A percentile compares a stretch with the other conserved stretches of the same genome.
These are phyloP conservation scores for Nyctibius bracteatus DNA, from an alignment of 2,113 vertebrate species.

Conservation along the genomic window DNA sequence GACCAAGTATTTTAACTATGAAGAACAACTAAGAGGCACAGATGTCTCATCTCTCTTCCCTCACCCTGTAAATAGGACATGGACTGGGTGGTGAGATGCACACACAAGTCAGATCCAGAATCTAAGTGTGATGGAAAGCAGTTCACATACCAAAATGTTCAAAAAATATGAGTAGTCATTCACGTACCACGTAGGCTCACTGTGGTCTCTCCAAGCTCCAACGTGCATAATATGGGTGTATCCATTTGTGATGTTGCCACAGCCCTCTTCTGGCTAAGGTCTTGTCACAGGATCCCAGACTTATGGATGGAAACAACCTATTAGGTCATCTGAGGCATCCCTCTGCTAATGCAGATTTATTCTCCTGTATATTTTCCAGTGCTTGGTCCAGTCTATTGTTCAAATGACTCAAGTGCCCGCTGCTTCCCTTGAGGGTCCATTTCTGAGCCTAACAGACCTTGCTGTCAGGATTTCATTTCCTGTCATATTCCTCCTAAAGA, in stretches of 20 bases:
- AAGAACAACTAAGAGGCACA: not conserved
- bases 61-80: not conserved
- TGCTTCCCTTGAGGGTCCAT: slow-evolving; percentile 24
- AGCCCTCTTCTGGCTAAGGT: slow-evolving; percentile 1
- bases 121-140: not conserved
- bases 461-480: not conserved
- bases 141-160: not conserved
- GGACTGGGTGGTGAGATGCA: not conserved
- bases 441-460: not conserved
- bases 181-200: not conserved
- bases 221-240: not conserved
- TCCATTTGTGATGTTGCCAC: not conserved
- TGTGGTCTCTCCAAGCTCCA: not conserved
- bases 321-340: not conserved
- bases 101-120: not conserved
- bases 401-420: not conserved
- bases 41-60: not conserved
- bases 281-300: not conserved
- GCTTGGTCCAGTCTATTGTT: slow-evolving; percentile 22
- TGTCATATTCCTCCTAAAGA: slow-evolving; percentile 5
- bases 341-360: slow-evolving; percentile 26
- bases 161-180: not conserved
- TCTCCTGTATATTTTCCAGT: slow-evolving; percentile 38
- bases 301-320: slow-evolving; percentile 26
- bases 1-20: not conserved